Evolutionary conservation across 2,888 invertebrate genomes (phyloP), one percentile per base, ranked within the genome.

Genomic region (Keiferia lycopersicella): DNA sequence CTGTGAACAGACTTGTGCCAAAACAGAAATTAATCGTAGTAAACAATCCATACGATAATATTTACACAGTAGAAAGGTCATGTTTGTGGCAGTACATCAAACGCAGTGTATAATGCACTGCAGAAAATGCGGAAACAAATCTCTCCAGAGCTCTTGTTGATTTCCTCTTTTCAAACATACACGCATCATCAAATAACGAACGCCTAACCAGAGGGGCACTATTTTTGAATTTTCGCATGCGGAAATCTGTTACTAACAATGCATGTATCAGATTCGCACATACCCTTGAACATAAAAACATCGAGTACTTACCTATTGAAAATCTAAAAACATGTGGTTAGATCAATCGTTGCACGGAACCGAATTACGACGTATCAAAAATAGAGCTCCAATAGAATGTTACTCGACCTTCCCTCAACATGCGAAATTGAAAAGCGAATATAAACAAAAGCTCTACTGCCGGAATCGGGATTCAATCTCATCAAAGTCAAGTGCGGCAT

Each of bases 51-150:
- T 22, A 22, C 22, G 51, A 53, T 22, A 53, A 53, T 53, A 53
- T 53, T 53, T 11, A 26, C 22, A 10, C 22, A 22, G 51, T 53
- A 22, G 45, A 53, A 53, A 53, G 51, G 51, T 53, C 51, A 53
- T 53, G 51, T 22, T 53, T 53, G 22, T 22, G 22, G 22, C 20
- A 53, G 51, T 53, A 50, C 11, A 50, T 18, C 16, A 16, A 50
- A 50, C 50, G 18, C 22, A 22, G 22, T 22, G 12, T 22, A 14
- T 22, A 10, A 22, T 48, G 18, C 48, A 48, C 16, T 48, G 4
- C 48, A 34, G 34, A 34, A n/a, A 45, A 45, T n/a, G n/a, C 45
- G 45, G 45, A 45, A 45, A 45, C 16, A 45, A 45, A 45, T 8
- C 45, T n/a, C 45, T 45, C 45, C 45, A 45, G n/a, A 16, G n/a